Conservation (phyloP, 2,888 invertebrate species). For the Lasioglossum marginatum region DNA sequence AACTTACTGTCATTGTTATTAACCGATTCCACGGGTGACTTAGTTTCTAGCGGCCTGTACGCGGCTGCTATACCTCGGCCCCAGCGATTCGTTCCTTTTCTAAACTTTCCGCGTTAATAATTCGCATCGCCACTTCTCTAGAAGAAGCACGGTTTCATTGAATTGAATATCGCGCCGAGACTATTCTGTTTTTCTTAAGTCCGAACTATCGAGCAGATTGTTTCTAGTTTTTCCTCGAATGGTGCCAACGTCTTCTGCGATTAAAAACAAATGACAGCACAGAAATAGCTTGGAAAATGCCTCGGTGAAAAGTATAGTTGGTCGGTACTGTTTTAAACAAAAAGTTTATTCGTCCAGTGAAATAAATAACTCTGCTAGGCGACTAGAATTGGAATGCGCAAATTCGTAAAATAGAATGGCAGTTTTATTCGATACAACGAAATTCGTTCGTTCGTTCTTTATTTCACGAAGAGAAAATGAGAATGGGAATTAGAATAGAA, state of each 20-base stretch:
- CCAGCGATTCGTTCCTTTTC: conserved; percentile 17
- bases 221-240: neutral
- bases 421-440: neutral
- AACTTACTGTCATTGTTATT: conserved; percentile 40
- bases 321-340: neutral
- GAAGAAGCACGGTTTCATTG: neutral
- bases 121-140: conserved; percentile 9
- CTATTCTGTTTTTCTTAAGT: neutral
- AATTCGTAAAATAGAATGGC: neutral
- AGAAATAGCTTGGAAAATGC: neutral
- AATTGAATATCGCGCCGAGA: neutral
- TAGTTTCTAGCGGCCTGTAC: conserved; percentile 19
- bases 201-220: neutral
- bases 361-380: neutral
- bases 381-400: neutral
- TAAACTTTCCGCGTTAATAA: conserved; percentile 39
- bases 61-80: conserved; percentile 19
- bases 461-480: neutral
- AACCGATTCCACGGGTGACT: conserved; percentile 29
- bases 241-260: too few species aligned
- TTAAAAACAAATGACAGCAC: neutral
- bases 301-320: neutral
- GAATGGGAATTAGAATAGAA: neutral
- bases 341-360: neutral
- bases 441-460: neutral